phyloP scores from a whole-genome alignment of 2,797 vertebrate genomes.

The Pelodytes ibericus region DNA sequence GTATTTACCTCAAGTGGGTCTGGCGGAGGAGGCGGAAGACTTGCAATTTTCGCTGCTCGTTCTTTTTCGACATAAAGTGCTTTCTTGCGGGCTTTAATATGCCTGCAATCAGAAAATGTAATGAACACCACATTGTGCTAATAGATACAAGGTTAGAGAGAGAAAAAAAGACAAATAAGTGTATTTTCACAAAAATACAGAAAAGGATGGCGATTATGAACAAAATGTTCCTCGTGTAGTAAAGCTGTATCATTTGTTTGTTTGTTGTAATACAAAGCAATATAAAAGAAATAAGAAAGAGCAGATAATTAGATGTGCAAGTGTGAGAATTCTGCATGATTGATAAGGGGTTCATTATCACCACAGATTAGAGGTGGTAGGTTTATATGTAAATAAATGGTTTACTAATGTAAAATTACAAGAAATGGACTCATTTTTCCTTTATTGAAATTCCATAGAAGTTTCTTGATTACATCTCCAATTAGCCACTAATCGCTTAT shows the following conservation, averaged over 20 bases:
- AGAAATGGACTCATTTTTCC: too few species aligned
- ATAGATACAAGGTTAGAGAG: background rate
- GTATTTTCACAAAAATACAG: background rate
- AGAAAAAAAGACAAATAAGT: background rate
- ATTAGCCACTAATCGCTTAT: too few species aligned
- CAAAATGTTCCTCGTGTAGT: too few species aligned
- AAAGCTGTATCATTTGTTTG: too few species aligned
- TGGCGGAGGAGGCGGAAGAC: slow-evolving; percentile 79
- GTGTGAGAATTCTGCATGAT: too few species aligned
- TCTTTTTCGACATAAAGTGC: slow-evolving; percentile 84
- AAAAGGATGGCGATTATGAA: background rate
- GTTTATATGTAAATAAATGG: too few species aligned
- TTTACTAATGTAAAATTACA: too few species aligned
- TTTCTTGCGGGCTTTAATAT: slow-evolving; percentile 77
- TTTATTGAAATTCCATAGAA: too few species aligned
- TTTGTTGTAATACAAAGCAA: background rate
- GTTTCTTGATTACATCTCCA: too few species aligned
- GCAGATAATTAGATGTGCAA: too few species aligned
- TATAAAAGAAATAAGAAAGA: background rate
- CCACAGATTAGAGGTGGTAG: too few species aligned
- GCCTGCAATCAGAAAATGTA: slow-evolving; percentile 62
- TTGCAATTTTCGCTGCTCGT: slow-evolving; percentile 83
- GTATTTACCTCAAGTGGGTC: slow-evolving; percentile 78
- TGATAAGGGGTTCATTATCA: too few species aligned
- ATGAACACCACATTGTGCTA: background rate